These are phyloP conservation scores for Dromaius novaehollandiae DNA, from an alignment of 2,113 vertebrate genomes.

Conservation along the genomic window DNA sequence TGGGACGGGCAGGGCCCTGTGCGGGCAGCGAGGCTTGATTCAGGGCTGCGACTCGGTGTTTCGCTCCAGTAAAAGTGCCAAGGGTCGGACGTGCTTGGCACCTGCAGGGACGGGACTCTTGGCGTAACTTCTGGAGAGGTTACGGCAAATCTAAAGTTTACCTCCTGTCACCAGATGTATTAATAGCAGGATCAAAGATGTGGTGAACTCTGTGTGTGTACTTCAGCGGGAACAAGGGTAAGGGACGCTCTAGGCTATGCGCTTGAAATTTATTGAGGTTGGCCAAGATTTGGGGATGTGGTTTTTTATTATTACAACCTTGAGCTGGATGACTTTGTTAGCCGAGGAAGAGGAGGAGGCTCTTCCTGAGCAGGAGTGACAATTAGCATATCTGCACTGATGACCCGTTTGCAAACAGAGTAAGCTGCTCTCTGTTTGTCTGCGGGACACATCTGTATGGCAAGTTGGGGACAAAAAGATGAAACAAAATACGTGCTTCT, in stretches of 20 bases:
- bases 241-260: not conserved
- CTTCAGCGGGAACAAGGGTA: not conserved
- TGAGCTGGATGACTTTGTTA: not conserved
- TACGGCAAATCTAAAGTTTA: conserved; percentile 4
- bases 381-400: not conserved
- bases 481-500: fast-evolving
- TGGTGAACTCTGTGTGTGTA: not conserved
- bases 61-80: fast-evolving
- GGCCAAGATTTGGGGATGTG: not conserved
- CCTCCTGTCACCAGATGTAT: fast-evolving
- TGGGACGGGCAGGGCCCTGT: not conserved
- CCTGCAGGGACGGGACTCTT: not conserved
- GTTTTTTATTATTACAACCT: not conserved
- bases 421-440: not conserved
- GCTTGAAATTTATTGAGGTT: not conserved
- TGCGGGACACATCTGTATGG: not conserved
- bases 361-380: not conserved
- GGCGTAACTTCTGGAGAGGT: not conserved
- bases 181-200: not conserved
- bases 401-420: not conserved
- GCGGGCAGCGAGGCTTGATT: not conserved
- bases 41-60: not conserved
- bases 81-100: not conserved
- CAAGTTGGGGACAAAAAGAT: not conserved
- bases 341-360: not conserved